phyloP scores from a whole-genome alignment of 2,888 invertebrate genomes.

The Polydrusus pterygomalis region DNA sequence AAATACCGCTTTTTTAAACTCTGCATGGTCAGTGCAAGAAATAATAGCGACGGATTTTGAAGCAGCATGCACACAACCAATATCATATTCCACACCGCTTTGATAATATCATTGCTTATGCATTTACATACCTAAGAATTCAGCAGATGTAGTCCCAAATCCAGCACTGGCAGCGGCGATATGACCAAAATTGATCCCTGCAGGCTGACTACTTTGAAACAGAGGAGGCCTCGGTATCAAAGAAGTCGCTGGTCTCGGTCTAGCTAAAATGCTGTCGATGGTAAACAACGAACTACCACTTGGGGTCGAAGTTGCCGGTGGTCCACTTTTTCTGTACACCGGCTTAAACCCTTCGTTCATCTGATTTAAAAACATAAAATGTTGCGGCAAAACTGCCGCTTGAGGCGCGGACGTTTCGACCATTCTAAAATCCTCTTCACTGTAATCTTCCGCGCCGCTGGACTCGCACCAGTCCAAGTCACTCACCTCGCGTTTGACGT shows the following conservation, averaged over 20 bases:
- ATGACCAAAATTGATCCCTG: conserved; percentile 75
- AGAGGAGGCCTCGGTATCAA: conserved; percentile 71
- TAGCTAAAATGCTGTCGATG: conserved; percentile 89
- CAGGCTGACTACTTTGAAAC: conserved; percentile 73
- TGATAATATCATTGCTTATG: neutral
- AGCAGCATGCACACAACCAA: too few relatives aligned
- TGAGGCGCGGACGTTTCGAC: conserved; percentile 68
- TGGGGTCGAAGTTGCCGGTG: conserved; percentile 62
- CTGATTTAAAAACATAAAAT: conserved; percentile 65
- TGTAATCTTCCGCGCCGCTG: conserved; percentile 65
- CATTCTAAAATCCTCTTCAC: conserved; percentile 67
- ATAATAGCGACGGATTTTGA: neutral
- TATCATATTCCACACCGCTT: neutral
- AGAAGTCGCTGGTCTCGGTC: conserved; percentile 77
- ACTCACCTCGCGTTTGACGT: conserved; percentile 68
- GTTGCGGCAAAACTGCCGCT: conserved; percentile 57
- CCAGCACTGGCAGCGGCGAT: conserved; percentile 80
- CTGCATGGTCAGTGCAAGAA: too few relatives aligned
- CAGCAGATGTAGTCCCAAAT: conserved; percentile 77
- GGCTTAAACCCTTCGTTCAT: conserved; percentile 70
- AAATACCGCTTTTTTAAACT: too few relatives aligned
- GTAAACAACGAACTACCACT: conserved; percentile 82
- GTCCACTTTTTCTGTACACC: conserved; percentile 63
- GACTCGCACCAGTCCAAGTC: conserved; percentile 69
- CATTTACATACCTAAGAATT: conserved; percentile 83